phyloP scores from a whole-genome alignment of 2,797 vertebrate species.

The Thunnus albacares region DNA sequence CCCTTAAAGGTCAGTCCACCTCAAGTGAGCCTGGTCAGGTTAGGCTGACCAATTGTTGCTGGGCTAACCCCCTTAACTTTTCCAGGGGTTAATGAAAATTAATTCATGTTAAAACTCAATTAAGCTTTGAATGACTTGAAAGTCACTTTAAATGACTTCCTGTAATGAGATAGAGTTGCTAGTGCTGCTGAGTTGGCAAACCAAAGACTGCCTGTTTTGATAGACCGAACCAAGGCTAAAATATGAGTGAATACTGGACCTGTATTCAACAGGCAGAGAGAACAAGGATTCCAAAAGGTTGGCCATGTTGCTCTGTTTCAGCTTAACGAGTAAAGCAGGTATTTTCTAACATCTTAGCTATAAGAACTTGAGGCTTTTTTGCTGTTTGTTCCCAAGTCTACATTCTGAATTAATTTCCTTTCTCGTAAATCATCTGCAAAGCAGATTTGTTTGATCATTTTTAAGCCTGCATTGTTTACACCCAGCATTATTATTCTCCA shows the following conservation, averaged over 20 bases:
- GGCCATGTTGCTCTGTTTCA: neutral
- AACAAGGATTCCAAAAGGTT: neutral
- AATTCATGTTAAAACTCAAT: conserved; percentile 13
- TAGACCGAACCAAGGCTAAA: neutral
- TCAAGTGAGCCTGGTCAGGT: no score
- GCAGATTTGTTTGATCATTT: no score
- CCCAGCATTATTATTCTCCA: no score
- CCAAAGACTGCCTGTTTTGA: neutral
- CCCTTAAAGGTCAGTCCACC: no score
- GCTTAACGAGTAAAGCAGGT: neutral
- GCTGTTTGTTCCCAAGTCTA: no score
- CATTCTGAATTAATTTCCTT: no score
- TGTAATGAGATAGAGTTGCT: neutral
- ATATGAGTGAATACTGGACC: neutral
- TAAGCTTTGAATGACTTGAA: conserved; percentile 12
- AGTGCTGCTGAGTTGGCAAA: conserved; percentile 1
- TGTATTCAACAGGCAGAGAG: neutral
- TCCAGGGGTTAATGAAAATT: conserved; percentile 14
- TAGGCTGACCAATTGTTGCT: no score
- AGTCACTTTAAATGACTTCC: neutral
- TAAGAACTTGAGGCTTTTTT: no score
- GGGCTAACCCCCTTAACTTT: no score
- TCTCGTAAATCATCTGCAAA: no score
- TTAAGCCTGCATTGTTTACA: no score
- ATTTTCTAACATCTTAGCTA: neutral